Evolutionary conservation across 2,888 invertebrate species (phyloP).

Genomic region (Sipha maydis): DNA sequence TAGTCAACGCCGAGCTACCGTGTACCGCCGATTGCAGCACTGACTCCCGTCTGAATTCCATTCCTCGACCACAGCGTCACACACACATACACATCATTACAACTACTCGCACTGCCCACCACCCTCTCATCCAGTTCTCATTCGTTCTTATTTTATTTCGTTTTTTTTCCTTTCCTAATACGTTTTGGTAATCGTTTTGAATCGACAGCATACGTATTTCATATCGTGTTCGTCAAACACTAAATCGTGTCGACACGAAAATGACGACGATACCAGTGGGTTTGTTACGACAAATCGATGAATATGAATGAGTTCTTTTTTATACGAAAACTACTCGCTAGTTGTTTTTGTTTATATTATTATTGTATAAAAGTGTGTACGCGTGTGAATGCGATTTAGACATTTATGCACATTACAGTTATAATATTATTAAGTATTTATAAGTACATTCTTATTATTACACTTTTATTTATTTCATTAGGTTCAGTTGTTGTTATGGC

Average conservation of each 20-base stretch:
- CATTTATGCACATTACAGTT: not conserved
- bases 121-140: not conserved
- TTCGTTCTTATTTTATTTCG: not conserved
- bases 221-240: not conserved
- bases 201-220: not conserved
- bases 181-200: slow-evolving; percentile 37
- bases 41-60: slow-evolving; percentile 50
- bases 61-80: slow-evolving; percentile 33
- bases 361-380: not conserved
- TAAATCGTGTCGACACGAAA: not conserved
- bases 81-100: not conserved
- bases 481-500: too few relatives aligned
- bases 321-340: not conserved
- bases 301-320: slow-evolving; percentile 35
- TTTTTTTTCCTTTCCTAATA: not conserved
- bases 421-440: too few relatives aligned
- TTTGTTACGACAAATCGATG: slow-evolving; percentile 1
- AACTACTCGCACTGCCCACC: not conserved
- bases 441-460: too few relatives aligned
- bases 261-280: not conserved
- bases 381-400: not conserved
- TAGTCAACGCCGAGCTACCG: slow-evolving; percentile 34
- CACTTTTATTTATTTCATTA: too few relatives aligned
- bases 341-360: not conserved
- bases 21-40: not conserved